Evolutionary conservation across 1,140 invertebrate genomes (phyloP).

Genomic region (Trissolcus basalis): DNA sequence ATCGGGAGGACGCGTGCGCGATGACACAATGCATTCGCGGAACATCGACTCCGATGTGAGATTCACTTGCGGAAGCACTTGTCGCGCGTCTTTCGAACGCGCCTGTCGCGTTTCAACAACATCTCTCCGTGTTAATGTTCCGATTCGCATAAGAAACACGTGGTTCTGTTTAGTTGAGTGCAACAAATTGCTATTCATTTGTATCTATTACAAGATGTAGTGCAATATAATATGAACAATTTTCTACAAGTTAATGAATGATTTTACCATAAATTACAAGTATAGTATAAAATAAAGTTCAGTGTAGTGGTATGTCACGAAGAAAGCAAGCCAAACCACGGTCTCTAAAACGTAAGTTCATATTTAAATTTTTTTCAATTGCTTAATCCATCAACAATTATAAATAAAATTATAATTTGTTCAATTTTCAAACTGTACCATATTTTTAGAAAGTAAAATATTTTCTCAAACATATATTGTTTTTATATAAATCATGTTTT

Average conservation of each 20-base stretch:
- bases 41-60: slow-evolving; percentile 41
- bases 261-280: background rate
- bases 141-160: slow-evolving; percentile 42
- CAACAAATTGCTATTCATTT: background rate
- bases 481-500: no score
- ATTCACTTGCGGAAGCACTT: slow-evolving; percentile 62
- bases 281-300: background rate
- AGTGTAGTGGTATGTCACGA: slow-evolving; percentile 72
- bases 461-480: no score
- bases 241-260: background rate
- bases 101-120: slow-evolving; percentile 31
- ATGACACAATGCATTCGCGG: slow-evolving; percentile 34
- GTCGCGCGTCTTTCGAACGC: slow-evolving; percentile 68
- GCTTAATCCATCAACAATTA: no score
- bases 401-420: no score
- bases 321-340: slow-evolving; percentile 77
- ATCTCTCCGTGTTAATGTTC: slow-evolving; percentile 10
- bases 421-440: no score
- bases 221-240: background rate
- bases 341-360: slow-evolving; percentile 75
- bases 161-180: slow-evolving; percentile 29
- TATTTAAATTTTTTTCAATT: no score
- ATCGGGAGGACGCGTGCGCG: slow-evolving; percentile 26
- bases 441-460: no score
- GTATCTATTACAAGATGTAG: background rate